These are phyloP conservation scores for Smithornis capensis DNA, from an alignment of 2,113 vertebrate genomes.

Conservation along the genomic window DNA sequence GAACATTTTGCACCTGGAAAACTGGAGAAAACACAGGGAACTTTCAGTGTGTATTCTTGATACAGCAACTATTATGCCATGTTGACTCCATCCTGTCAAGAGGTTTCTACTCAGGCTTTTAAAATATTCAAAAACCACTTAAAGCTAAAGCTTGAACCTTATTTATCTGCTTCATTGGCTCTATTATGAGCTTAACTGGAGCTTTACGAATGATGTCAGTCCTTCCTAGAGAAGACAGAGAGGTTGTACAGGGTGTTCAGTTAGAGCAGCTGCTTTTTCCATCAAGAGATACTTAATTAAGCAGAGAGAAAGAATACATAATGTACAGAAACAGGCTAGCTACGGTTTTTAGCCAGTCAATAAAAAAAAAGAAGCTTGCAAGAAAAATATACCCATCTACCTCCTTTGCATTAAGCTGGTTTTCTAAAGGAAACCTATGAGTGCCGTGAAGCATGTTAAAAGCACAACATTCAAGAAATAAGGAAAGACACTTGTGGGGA, in stretches of 20 bases:
- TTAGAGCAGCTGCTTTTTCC: constrained; percentile 33
- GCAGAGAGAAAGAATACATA: neutral
- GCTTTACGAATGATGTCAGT: neutral
- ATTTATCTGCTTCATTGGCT: neutral
- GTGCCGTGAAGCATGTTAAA: neutral
- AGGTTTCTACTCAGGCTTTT: neutral
- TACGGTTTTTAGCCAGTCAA: neutral
- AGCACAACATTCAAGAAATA: neutral
- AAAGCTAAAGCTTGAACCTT: neutral
- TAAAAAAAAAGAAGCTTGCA: neutral
- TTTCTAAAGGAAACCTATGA: neutral
- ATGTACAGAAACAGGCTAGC: neutral
- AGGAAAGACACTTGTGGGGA: neutral
- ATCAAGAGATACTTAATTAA: constrained; percentile 33
- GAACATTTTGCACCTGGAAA: neutral
- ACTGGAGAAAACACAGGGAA: neutral
- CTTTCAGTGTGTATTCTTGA: neutral
- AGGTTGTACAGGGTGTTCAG: neutral
- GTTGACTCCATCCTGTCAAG: neutral
- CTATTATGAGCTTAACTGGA: neutral
- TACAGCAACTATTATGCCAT: neutral
- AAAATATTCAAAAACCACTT: neutral
- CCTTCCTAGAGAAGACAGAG: neutral
- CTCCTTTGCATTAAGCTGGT: neutral
- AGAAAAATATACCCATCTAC: neutral